Conservation (phyloP, 2,888 invertebrate species). For the Hetaerina titia region DNA sequence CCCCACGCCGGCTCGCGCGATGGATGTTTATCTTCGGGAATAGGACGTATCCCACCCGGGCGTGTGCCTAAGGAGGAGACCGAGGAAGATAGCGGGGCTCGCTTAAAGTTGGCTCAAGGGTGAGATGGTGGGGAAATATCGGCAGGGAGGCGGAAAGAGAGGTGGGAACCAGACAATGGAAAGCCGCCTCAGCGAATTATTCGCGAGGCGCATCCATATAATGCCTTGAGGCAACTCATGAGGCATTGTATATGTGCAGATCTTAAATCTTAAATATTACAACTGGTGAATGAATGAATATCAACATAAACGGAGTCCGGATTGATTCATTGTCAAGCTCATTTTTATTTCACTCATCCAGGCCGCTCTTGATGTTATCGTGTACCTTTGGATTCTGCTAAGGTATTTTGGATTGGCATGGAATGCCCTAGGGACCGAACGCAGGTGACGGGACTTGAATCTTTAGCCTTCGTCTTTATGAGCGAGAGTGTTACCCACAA, state of each 20-base stretch:
- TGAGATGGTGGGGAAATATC: neutral
- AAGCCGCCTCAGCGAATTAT: neutral
- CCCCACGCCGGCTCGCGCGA: neutral
- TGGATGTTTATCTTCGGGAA: constrained; percentile 14
- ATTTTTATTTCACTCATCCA: too few species aligned
- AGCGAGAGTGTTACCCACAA: too few species aligned
- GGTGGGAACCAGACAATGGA: neutral
- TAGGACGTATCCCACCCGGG: neutral
- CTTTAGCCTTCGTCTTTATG: too few species aligned
- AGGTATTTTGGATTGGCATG: too few species aligned
- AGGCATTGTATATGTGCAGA: neutral
- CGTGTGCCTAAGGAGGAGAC: neutral
- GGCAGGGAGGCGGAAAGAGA: neutral
- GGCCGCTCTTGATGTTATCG: too few species aligned
- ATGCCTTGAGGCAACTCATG: neutral
- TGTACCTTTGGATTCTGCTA: too few species aligned
- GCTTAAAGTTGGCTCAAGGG: neutral
- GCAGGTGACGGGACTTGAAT: too few species aligned
- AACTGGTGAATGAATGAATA: too few species aligned
- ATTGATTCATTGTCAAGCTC: too few species aligned
- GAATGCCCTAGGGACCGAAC: too few species aligned
- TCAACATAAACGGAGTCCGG: too few species aligned
- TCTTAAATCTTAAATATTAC: too few species aligned
- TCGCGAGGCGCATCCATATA: neutral
- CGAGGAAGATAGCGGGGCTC: neutral